phyloP scores from a whole-genome alignment of 2,888 invertebrate genomes.

The Scelioninae gen. 1 region DNA sequence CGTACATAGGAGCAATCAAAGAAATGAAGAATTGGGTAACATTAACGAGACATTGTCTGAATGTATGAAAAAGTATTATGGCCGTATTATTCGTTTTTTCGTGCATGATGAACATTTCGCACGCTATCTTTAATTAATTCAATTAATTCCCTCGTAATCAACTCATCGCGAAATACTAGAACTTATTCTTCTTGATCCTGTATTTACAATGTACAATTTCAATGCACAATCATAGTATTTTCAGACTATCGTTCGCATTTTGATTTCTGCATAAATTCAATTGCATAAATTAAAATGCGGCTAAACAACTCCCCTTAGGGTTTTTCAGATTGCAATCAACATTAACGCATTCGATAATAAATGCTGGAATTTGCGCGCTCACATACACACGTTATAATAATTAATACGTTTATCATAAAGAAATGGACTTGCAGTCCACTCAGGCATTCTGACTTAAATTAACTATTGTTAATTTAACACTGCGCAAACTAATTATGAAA shows the following conservation, averaged over 20 bases:
- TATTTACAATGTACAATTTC: slow-evolving; percentile 52
- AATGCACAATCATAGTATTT: slow-evolving; percentile 48
- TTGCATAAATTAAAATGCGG: slow-evolving; percentile 44
- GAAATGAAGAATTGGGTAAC: slow-evolving; percentile 70
- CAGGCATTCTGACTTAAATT: slow-evolving; percentile 41
- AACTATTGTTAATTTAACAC: slow-evolving; percentile 58
- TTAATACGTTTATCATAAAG: slow-evolving; percentile 55
- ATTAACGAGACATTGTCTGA: slow-evolving; percentile 65
- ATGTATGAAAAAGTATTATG: slow-evolving; percentile 55
- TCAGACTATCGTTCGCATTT: slow-evolving; percentile 54
- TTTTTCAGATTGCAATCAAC: slow-evolving; percentile 53
- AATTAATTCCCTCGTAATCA: slow-evolving; percentile 64
- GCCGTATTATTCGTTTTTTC: slow-evolving; percentile 60
- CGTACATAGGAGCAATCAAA: slow-evolving; percentile 52
- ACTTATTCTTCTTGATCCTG: slow-evolving; percentile 34
- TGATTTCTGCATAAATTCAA: slow-evolving; percentile 58
- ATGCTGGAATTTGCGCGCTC: slow-evolving; percentile 30
- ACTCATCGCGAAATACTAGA: slow-evolving; percentile 60
- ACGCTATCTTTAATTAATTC: slow-evolving; percentile 64
- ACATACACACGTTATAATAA: slow-evolving; percentile 43
- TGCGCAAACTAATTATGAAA: slow-evolving; percentile 57
- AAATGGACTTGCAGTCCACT: slow-evolving; percentile 58
- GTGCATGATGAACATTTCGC: slow-evolving; percentile 47
- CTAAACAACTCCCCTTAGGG: slow-evolving; percentile 35
- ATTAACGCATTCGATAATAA: slow-evolving; percentile 52